phyloP scores from a whole-genome alignment of 1,140 invertebrate genomes.

The Platorchestia sp. region DNA sequence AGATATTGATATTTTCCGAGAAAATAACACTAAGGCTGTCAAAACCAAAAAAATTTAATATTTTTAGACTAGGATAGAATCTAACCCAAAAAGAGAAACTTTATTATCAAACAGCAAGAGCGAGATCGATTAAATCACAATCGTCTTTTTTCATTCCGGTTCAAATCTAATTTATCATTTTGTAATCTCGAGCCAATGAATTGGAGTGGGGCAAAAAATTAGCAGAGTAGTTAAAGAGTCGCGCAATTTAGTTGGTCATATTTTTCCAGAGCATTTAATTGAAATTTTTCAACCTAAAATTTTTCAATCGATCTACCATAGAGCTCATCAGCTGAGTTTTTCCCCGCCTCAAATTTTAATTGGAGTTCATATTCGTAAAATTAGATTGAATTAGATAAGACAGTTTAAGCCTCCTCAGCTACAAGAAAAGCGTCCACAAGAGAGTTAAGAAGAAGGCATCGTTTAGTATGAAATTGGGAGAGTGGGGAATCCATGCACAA shows the following conservation, averaged over 20 bases:
- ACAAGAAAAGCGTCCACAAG: no score
- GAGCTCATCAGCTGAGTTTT: background rate
- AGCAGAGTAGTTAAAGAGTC: background rate
- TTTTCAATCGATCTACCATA: background rate
- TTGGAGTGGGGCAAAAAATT: background rate
- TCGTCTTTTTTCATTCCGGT: background rate
- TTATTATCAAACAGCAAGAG: background rate
- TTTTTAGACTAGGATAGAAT: background rate
- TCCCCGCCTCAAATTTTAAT: background rate
- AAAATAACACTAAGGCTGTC: background rate
- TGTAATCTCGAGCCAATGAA: background rate
- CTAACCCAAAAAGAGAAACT: background rate
- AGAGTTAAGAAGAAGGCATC: no score
- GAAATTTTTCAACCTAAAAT: background rate
- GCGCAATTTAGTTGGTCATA: background rate
- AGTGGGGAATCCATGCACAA: no score
- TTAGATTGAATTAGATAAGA: no score
- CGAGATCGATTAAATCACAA: background rate
- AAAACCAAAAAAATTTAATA: background rate
- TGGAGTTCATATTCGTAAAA: no score
- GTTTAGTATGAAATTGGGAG: no score
- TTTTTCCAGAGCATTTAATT: background rate
- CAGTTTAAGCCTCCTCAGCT: no score
- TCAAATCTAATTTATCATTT: background rate
- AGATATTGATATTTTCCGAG: background rate